Conservation (phyloP, 2,113 vertebrate genomes). For the Erpornis zantholeuca region DNA sequence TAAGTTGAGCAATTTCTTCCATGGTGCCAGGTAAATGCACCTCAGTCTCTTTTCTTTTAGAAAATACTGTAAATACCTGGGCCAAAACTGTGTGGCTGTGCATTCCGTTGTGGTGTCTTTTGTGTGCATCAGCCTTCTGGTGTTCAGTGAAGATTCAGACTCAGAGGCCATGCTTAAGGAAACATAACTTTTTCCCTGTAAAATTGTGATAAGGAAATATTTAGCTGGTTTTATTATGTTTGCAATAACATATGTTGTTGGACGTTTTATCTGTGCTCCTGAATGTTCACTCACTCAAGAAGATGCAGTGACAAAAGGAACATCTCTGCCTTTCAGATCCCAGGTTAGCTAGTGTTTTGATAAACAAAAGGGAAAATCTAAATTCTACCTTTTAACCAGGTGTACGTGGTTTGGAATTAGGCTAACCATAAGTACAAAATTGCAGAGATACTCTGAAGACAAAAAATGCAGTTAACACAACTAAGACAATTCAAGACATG, state of each 20-base stretch:
- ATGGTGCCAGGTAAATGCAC: neutral
- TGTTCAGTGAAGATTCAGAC: neutral
- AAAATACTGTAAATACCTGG: neutral
- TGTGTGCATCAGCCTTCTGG: neutral
- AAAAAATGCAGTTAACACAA: neutral
- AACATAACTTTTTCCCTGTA: neutral
- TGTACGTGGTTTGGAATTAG: neutral
- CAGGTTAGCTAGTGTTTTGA: neutral
- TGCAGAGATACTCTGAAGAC: neutral
- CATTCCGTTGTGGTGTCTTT: neutral
- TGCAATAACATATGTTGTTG: neutral
- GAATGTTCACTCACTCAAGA: neutral
- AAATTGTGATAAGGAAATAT: neutral
- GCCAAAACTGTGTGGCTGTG: neutral
- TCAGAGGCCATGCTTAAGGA: neutral
- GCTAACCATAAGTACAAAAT: neutral
- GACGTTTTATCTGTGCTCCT: neutral
- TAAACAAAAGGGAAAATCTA: neutral
- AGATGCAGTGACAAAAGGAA: neutral
- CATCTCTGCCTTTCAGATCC: neutral
- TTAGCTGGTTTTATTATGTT: neutral
- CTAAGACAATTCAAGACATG: neutral
- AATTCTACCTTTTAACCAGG: neutral
- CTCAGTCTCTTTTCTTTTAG: neutral
- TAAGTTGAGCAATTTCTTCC: neutral